Percentiles rank a stretch among this genome's conserved stretches.
Evolutionary conservation across 2,888 invertebrate species (phyloP).

Genomic region (Agrotis ipsilon): DNA sequence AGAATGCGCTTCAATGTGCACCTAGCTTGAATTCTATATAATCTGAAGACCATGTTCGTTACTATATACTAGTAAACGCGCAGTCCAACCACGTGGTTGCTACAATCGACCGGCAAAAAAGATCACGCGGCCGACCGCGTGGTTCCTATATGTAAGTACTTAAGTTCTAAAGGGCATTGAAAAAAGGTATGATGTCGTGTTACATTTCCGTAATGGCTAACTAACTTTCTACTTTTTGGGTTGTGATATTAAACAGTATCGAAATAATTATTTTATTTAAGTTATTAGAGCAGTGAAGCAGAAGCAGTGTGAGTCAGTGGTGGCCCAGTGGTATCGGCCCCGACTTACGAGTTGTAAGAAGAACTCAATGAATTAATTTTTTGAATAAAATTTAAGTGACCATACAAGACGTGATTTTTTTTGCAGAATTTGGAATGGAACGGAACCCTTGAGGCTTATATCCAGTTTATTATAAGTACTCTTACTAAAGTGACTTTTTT

Average conservation of each 20-base stretch:
- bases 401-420: no score
- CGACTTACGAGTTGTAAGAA: not conserved
- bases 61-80: constrained; percentile 8
- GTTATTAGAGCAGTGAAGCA: no score
- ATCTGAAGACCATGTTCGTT: not conserved
- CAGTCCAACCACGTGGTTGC: constrained; percentile 21
- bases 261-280: not conserved
- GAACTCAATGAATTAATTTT: no score
- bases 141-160: constrained; percentile 18
- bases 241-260: not conserved
- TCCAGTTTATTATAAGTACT: not conserved
- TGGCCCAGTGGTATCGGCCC: not conserved
- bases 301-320: no score
- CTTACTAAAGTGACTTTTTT: not conserved
- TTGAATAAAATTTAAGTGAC: no score
- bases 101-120: constrained; percentile 21
- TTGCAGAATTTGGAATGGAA: no score
- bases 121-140: constrained; percentile 23
- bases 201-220: not conserved
- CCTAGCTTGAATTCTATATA: not conserved
- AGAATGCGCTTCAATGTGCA: not conserved
- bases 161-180: constrained; percentile 21
- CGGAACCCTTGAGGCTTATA: not conserved
- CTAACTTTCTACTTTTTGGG: not conserved
- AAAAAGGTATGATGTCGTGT: constrained; percentile 5